Evolutionary conservation across 23 tunicate species (phyloP).

Genomic region (Corella eumyota): DNA sequence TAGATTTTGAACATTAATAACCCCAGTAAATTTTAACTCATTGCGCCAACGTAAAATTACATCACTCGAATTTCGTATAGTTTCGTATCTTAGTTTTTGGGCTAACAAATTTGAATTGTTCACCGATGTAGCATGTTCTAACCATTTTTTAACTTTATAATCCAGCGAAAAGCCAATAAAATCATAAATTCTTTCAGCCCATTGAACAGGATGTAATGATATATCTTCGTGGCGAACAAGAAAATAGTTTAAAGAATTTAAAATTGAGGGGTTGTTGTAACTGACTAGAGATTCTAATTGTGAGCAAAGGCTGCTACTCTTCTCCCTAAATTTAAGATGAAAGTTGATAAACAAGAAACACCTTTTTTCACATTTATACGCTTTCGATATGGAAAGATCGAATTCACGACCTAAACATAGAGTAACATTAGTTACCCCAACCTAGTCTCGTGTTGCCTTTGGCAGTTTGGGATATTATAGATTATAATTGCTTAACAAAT

Average conservation of each 20-base stretch:
- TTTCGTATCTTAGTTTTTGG: background rate
- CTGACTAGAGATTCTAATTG: too few species aligned
- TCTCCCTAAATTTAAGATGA: too few species aligned
- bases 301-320: too few species aligned
- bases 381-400: too few species aligned
- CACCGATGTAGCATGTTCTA: background rate
- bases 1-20: background rate
- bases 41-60: conserved; percentile 2
- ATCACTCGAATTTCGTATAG: background rate
- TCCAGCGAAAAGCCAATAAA: conserved; percentile 18
- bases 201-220: background rate
- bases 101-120: background rate
- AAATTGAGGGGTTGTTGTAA: too few species aligned
- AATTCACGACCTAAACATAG: too few species aligned
- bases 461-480: too few species aligned
- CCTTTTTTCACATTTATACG: too few species aligned
- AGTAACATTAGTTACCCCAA: too few species aligned
- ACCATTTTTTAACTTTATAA: conserved; percentile 4
- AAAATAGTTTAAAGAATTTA: background rate
- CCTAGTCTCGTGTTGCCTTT: too few species aligned
- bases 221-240: conserved; percentile 14
- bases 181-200: conserved; percentile 1
- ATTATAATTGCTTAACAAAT: too few species aligned
- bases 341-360: too few species aligned
- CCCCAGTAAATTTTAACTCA: background rate